Evolutionary conservation across 1,140 invertebrate genomes (phyloP), one percentile per base, ranked within the genome.

Genomic region (Drosophila busckii): DNA sequence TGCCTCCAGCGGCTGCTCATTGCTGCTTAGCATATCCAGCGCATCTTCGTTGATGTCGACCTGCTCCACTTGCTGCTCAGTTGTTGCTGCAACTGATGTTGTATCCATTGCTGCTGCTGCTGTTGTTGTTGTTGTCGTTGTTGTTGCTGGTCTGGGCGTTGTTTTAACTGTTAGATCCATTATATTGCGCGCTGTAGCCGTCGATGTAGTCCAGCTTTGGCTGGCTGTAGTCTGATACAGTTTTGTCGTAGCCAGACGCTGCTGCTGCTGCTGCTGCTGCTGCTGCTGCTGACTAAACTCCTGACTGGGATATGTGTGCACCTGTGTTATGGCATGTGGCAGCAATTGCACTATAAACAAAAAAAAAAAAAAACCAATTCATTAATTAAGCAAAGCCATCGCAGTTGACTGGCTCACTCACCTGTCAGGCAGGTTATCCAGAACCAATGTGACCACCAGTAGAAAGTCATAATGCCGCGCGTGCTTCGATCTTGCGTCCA

Each of bases 401-500:
- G 3, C 22, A 26, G 12, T 20, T 15, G 34, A 3, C 9, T 6
- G 1, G 7, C 4, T 3, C 3, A 48, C 71, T 63, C 34, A 86
- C 84, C 76, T 29, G 55, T 55, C 12, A 85, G 48, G 13, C 48
- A 53, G 59, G 91, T 92, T 89, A 92, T 90, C 91, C 91, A 92
- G 86, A 92, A 92, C 91, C 91, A 92, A 85, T 92, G 91, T 88
- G 91, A 92, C 90, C 91, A 92, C 91, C 90, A 92, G 86, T 92
- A 91, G 60, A 91, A 88, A 88, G 91, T 92, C 91, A 92, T 92
- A 89, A 89, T 89, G 88, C 60, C 61, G 28, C 56, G 53, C 78
- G 76, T 84, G 34, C 44, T 80, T 59, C 53, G 64, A 82, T 75
- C 52, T 75, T 69, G 52, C 15, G 40, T 25, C 32, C 31, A 73